Conservation (phyloP, 2,888 invertebrate species). For the Cantharis nigra region DNA sequence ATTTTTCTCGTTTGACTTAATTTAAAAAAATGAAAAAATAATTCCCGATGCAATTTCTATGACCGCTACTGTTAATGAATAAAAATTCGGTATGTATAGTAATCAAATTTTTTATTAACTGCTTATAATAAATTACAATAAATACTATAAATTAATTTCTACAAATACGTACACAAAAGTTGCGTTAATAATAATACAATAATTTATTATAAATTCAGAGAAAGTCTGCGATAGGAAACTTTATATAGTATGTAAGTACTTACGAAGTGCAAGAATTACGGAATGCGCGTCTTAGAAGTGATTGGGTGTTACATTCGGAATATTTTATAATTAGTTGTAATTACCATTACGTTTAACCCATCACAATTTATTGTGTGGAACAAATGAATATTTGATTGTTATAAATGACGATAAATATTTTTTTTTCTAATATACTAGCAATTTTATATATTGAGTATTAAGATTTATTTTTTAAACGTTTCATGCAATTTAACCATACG, state of each 20-base stretch:
- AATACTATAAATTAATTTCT: not conserved
- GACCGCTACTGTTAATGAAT: no score
- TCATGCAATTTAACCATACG: not conserved
- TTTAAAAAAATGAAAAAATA: no score
- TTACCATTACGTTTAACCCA: not conserved
- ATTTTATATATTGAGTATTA: not conserved
- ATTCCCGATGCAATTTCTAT: no score
- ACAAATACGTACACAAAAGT: not conserved
- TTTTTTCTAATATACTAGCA: not conserved
- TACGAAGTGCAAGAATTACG: not conserved
- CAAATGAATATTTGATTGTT: not conserved
- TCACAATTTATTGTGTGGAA: not conserved
- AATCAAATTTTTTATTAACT: slow-evolving; percentile 17
- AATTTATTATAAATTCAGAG: not conserved
- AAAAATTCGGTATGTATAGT: not conserved
- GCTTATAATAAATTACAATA: slow-evolving; percentile 26
- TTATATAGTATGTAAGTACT: not conserved
- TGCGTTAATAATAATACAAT: not conserved
- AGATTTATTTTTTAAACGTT: not conserved
- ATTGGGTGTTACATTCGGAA: not conserved
- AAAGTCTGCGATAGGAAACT: not conserved
- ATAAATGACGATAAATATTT: slow-evolving; percentile 3
- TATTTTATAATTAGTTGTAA: not conserved
- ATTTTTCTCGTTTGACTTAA: no score
- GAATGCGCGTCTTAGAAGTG: not conserved